Evolutionary conservation across 2,888 invertebrate species (phyloP).

Genomic region (Pollenia amentaria): DNA sequence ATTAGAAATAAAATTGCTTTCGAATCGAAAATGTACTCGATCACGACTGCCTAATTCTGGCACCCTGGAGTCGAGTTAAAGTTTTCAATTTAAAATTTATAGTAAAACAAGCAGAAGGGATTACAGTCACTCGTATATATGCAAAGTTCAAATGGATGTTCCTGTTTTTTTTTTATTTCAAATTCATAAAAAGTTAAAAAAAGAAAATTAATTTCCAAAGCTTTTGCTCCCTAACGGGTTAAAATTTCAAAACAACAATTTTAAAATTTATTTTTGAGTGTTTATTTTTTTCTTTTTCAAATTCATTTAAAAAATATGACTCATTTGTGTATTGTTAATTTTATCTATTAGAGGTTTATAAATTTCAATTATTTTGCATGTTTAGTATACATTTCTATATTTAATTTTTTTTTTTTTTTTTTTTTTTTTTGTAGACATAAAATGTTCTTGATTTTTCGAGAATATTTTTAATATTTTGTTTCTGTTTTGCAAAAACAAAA

Average conservation of each 20-base stretch:
- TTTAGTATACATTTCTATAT: constrained; percentile 22
- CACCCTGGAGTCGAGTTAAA: no score
- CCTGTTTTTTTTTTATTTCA: no score
- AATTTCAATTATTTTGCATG: constrained; percentile 49
- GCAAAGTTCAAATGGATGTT: no score
- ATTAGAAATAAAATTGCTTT: no score
- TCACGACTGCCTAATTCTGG: no score
- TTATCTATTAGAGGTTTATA: constrained; percentile 41
- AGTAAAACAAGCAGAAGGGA: no score
- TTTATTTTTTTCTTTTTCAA: constrained; percentile 6
- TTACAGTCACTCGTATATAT: no score
- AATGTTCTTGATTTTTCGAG: constrained; percentile 48
- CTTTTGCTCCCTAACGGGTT: neutral
- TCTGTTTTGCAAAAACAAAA: constrained; percentile 34
- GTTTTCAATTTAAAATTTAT: no score
- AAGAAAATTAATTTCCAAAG: no score
- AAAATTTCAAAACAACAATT: constrained; percentile 3
- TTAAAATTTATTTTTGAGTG: constrained; percentile 12
- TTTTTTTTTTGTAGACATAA: constrained; percentile 28
- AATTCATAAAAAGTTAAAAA: no score
- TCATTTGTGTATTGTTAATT: constrained; percentile 44
- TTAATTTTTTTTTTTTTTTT: constrained; percentile 34
- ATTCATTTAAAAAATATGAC: constrained; percentile 51
- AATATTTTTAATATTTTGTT: constrained; percentile 28
- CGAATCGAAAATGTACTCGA: no score